Base-by-base conservation (phyloP, 2,888 invertebrate genomes). In the Eristalis arbustorum region DNA sequence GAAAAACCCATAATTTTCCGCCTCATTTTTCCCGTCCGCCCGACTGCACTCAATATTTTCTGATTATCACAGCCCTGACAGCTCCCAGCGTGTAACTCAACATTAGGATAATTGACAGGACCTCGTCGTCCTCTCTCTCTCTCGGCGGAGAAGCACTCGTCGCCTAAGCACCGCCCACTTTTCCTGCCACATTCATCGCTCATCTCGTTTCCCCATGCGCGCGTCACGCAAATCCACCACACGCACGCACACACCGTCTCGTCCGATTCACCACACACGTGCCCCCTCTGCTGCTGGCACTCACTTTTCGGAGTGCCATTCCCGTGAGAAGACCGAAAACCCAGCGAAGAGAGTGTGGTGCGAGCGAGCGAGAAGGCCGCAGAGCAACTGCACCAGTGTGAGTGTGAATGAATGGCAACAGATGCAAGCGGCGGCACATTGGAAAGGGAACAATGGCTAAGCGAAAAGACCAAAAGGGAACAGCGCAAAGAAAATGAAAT, bases 401-500 rank as follows among this genome's bases (percentile, higher is more conserved):
- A 37, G 69, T 34, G 69, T 25, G 34, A 18, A 49, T 49, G n/a
- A 31, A 64, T 56, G 61, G 63, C 56, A 64, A 40, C 57, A 64
- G 78, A 71, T 72, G 64, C 59, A 72, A 11, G 31, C 49, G 66
- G 14, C n/a, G n/a, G 3, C 49, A 18, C 49, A 8, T 8, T 13
- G 57, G 63, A 68, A 67, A 37, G 81, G 63, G 67, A 66, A 59
- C 28, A 61, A 73, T 31, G 14, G 23, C 25, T 42, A 37, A 66
- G 57, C 14, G 49, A 77, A 84, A 23, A 31, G 23, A 37, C 23
- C n/a, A 56, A 81, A 81, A 76, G 71, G 13, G 71, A 81, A 71
- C 14, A 18, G 59, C 31, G n/a, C 25, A 62, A 81, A 87, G 83
- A 87, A 83, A 87, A 87, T 87, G 87, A 87, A 83, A 80, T 75